A percentile compares a stretch with the other conserved stretches of the same genome.
Conservation (phyloP, 2,797 vertebrate species). For the Kryptopterus vitreolus region DNA sequence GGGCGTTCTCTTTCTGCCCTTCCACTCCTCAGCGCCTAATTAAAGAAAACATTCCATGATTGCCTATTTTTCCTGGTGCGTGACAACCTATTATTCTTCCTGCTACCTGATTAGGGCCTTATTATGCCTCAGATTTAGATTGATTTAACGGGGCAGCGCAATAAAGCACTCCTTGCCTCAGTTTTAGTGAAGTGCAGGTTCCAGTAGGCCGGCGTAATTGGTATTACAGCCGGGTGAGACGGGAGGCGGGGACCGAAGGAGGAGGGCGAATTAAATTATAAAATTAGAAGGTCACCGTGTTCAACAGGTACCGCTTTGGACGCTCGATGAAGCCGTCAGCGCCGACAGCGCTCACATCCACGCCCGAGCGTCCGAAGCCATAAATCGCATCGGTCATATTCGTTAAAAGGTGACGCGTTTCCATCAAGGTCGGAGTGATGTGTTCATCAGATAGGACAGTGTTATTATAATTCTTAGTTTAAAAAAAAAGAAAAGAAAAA, state of each 20-base stretch:
- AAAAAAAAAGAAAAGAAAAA: slow-evolving; percentile 68
- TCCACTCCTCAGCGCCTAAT: slow-evolving; percentile 97
- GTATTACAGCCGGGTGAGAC: slow-evolving; percentile 77
- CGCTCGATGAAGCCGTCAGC: slow-evolving; percentile 76
- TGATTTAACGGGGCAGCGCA: slow-evolving; percentile 97
- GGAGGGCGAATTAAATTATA: slow-evolving; percentile 73
- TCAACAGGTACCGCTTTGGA: slow-evolving; percentile 89
- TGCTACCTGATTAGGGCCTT: slow-evolving; percentile 99
- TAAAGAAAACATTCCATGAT: slow-evolving; percentile 99
- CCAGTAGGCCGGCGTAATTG: slow-evolving; percentile 88
- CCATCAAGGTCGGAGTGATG: slow-evolving; percentile 93
- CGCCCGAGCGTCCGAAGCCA: slow-evolving; percentile 85
- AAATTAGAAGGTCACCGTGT: slow-evolving; percentile 73
- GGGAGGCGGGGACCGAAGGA: slow-evolving; percentile 61
- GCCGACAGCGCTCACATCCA: slow-evolving; percentile 69
- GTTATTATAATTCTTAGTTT: slow-evolving; percentile 79
- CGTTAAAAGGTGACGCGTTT: slow-evolving; percentile 79
- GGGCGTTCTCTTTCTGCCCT: slow-evolving; percentile 85
- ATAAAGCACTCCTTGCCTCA: slow-evolving; percentile 95
- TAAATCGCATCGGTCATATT: slow-evolving; percentile 88
- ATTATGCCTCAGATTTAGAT: slow-evolving; percentile 99
- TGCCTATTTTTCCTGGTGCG: slow-evolving; percentile 99
- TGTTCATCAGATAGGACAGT: slow-evolving; percentile 80
- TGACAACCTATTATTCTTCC: slow-evolving; percentile 99
- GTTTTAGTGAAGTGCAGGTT: slow-evolving; percentile 96